Evolutionary conservation across 1,140 invertebrate species (phyloP), one percentile per base, ranked within the genome.

Genomic region (Leptopilina boulardi): DNA sequence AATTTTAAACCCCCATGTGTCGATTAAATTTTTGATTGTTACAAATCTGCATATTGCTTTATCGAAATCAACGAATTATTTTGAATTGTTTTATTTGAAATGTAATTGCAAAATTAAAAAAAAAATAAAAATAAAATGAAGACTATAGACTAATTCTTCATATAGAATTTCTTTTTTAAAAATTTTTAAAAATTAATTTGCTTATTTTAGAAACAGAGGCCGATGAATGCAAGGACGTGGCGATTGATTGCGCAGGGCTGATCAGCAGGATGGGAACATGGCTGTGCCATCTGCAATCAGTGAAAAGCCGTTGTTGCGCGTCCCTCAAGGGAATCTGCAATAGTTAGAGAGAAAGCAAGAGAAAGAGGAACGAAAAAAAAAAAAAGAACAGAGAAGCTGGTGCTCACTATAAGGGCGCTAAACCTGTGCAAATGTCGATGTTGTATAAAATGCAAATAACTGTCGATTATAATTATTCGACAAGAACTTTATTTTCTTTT

Each of bases 221-320:
- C 89, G 90, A 84, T 90, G 90, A 91, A 83, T 91, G 90, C 84
- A 85, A 77, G 79, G 90, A 91, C 74, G 81, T 85, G 71, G 89
- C 87, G 71, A 85, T 89, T 87, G 89, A 91, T 88, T 91, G 90
- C 88, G 89, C 89, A 81, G 89, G 90, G 85, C 84, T 90, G 88
- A 91, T 91, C 79, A 85, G 88, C 85, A 91, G 90, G 90, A 89
- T 91, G 87, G 89, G 89, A 87, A 88, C 87, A 86, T 91, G 90
- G 90, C 88, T 91, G 89, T 91, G 90, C 89, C 90, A 90, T 90
- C 82, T 91, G 83, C 88, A 90, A 90, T 89, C 89, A 86, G 88
- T 90, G 84, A 90, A 84, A 87, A 89, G 78, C 79, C 89, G 89
- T 81, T 91, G 90, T 86, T 91, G 90, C 84, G 89, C 89, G 76